Evolutionary conservation across 2,888 invertebrate genomes (phyloP), one percentile per base, ranked within the genome.

Genomic region (Cerastoderma edule): DNA sequence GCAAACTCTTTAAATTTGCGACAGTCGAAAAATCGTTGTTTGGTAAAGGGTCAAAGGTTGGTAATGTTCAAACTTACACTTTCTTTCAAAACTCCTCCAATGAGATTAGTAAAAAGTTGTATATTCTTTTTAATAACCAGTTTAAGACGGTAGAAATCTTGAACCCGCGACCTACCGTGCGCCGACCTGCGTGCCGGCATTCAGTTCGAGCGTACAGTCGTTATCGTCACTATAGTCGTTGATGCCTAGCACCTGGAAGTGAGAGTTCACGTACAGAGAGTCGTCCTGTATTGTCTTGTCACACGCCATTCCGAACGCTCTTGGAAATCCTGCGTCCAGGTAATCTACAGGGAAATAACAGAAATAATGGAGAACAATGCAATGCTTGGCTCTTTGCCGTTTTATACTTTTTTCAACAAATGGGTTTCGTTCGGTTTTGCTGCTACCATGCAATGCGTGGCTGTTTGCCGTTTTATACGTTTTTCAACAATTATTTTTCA

Each of bases 321-420:
- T 67, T 10, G 78, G 71, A 50, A 78, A 77, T n/a, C 71, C 69
- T 27, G 80, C 80, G 67, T 83, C 82, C 83, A 85, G 83, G 66
- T 78, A 85, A 69, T 83, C 83, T 85, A 56, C 1, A 73, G 71
- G 28, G 24, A 28, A 46, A 22, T 39, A 30, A 39, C 28, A 24
- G 6, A 19, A 60, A 67, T 10, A n/a, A n/a, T n/a, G n/a, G n/a
- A n/a, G n/a, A n/a, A n/a, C n/a, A n/a, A n/a, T n/a, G n/a, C n/a
- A n/a, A n/a, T n/a, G n/a, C n/a, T n/a, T n/a, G n/a, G n/a, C n/a
- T n/a, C n/a, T n/a, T n/a, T n/a, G n/a, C n/a, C n/a, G n/a, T n/a
- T 16, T 32, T 32, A n/a, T 32, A 13, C 3, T 0, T 57, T 19
- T 57, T 8, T 27, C 30, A 19, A 28, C n/a, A 28, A 56, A 1